phyloP scores from a whole-genome alignment of 2,888 invertebrate genomes.

The Drosophila birchii region DNA sequence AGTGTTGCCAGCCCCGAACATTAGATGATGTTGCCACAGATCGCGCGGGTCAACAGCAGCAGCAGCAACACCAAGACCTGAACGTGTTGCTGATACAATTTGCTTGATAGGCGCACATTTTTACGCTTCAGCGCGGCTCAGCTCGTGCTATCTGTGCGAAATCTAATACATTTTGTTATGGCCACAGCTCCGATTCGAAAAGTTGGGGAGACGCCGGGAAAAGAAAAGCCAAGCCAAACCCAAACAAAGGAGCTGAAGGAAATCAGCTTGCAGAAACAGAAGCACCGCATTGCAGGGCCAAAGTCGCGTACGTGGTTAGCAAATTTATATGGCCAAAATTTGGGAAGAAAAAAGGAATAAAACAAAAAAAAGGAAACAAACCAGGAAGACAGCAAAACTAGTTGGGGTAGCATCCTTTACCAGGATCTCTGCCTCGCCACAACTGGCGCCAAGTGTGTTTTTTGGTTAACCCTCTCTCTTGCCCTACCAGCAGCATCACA shows the following conservation, averaged over 20 bases:
- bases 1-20: slow-evolving; percentile 70
- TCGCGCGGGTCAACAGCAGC: slow-evolving; percentile 60
- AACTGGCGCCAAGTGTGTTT: slow-evolving; percentile 78
- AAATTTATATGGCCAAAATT: slow-evolving; percentile 73
- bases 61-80: slow-evolving; percentile 43
- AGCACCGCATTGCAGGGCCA: slow-evolving; percentile 52
- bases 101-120: slow-evolving; percentile 75
- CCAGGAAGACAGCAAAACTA: slow-evolving; percentile 30
- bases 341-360: background rate
- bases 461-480: slow-evolving; percentile 64
- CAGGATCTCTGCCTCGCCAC: slow-evolving; percentile 27
- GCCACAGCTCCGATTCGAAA: slow-evolving; percentile 46
- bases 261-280: slow-evolving; percentile 63
- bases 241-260: slow-evolving; percentile 27
- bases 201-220: background rate
- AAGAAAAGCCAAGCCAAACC: slow-evolving; percentile 2
- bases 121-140: slow-evolving; percentile 67
- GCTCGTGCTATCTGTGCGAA: slow-evolving; percentile 68
- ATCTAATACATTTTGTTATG: slow-evolving; percentile 75
- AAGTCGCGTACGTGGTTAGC: slow-evolving; percentile 73
- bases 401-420: slow-evolving; percentile 9
- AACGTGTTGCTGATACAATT: slow-evolving; percentile 79
- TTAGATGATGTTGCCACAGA: slow-evolving; percentile 76
- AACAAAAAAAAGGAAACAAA: slow-evolving; percentile 20
- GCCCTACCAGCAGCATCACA: slow-evolving; percentile 73